These are phyloP conservation scores for Petrocephalus zakoni DNA, from an alignment of 2,113 vertebrate species.

Conservation along the genomic window DNA sequence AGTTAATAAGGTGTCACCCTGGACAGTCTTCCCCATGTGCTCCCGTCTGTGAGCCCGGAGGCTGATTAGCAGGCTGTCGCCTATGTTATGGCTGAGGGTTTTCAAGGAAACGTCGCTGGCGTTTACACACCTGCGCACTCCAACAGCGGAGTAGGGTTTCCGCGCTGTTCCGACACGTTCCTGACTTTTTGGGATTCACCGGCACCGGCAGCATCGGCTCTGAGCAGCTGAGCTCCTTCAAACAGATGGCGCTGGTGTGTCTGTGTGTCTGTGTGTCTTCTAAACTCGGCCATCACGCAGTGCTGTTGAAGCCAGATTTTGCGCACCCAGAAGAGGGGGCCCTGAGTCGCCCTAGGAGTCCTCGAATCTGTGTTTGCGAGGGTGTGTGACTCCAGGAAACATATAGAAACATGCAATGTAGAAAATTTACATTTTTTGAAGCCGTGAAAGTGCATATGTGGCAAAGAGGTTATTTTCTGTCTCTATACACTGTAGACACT, in stretches of 20 bases:
- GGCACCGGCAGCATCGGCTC: background rate
- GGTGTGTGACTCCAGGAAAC: background rate
- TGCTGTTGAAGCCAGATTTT: slow-evolving; percentile 13
- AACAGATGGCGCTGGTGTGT: slow-evolving; percentile 9
- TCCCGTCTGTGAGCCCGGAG: background rate
- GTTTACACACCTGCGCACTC: slow-evolving; percentile 44
- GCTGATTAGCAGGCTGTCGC: background rate
- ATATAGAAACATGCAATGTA: background rate
- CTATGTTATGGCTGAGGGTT: slow-evolving; percentile 17
- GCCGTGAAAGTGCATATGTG: background rate
- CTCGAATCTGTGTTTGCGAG: slow-evolving; percentile 16
- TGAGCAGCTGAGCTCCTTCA: slow-evolving; percentile 32
- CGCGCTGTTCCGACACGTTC: slow-evolving; percentile 21
- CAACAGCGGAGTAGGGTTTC: slow-evolving; percentile 18
- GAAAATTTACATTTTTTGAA: background rate
- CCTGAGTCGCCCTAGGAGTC: background rate
- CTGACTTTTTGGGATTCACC: background rate
- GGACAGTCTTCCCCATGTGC: background rate
- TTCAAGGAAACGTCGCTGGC: slow-evolving; percentile 25
- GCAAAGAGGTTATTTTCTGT: background rate
- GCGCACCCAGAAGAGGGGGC: background rate
- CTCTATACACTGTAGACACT: background rate
- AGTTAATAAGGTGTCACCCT: background rate
- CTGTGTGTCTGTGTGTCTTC: background rate
- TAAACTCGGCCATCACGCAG: background rate